Conservation (phyloP, 2,797 vertebrate species). For the Moxostoma hubbsi region DNA sequence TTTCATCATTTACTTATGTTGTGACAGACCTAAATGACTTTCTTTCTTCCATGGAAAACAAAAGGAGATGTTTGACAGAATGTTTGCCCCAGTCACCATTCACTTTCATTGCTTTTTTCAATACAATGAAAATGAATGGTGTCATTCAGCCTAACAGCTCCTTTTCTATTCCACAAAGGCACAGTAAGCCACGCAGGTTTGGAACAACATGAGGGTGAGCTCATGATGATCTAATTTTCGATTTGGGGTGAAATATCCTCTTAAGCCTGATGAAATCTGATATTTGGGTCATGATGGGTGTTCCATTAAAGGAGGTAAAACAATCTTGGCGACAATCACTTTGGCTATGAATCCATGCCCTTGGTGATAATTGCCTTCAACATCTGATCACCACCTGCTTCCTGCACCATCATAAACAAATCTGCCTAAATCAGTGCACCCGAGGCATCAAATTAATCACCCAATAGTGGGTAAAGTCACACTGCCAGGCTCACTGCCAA, state of each 20-base stretch:
- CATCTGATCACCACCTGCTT: constrained; percentile 12
- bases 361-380: constrained; percentile 11
- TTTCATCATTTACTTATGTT: too few species aligned
- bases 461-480: constrained; percentile 20
- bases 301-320: constrained; percentile 28
- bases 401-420: constrained; percentile 29
- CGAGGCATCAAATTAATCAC: constrained; percentile 18
- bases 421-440: constrained; percentile 16
- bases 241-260: not conserved
- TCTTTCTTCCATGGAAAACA: too few species aligned
- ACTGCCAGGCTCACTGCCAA: not conserved
- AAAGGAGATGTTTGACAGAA: too few species aligned
- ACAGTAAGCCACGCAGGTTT: too few species aligned
- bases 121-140: too few species aligned
- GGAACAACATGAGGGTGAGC: too few species aligned
- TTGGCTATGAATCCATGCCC: constrained; percentile 19
- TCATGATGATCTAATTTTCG: too few species aligned
- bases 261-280: constrained; percentile 1
- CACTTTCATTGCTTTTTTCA: too few species aligned
- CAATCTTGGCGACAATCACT: not conserved
- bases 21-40: too few species aligned
- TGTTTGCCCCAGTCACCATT: too few species aligned
- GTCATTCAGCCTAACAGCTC: too few species aligned
- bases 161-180: too few species aligned
- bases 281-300: constrained; percentile 20